phyloP scores from a whole-genome alignment of 2,113 vertebrate species.

The Tachycineta bicolor region DNA sequence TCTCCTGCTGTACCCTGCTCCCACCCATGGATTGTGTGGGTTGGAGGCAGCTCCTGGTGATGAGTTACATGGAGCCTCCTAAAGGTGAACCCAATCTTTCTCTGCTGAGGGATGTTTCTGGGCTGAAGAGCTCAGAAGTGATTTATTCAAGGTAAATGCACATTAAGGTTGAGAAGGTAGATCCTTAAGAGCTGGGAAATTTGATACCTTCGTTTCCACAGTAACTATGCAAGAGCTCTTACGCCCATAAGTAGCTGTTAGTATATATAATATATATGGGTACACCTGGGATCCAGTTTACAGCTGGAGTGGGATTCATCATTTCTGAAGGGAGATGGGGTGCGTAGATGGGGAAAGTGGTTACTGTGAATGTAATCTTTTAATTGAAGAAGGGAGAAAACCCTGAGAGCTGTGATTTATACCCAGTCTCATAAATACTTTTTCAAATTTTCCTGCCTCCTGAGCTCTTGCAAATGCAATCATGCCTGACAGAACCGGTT shows the following conservation, averaged over 20 bases:
- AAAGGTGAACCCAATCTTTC: neutral
- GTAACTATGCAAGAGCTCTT: conserved; percentile 47
- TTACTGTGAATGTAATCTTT: neutral
- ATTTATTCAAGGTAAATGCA: conserved; percentile 37
- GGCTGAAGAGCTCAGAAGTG: neutral
- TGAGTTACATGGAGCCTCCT: neutral
- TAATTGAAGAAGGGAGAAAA: conserved; percentile 21
- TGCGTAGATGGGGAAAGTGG: neutral
- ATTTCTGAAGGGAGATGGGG: neutral
- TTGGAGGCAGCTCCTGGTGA: neutral
- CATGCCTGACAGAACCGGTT: conserved; percentile 41
- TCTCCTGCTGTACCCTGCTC: neutral
- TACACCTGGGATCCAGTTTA: conserved; percentile 39
- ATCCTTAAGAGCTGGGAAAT: conserved; percentile 16
- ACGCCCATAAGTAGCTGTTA: conserved; percentile 33
- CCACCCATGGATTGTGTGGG: rapidly evolving
- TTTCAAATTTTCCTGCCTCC: conserved; percentile 57
- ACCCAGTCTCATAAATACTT: conserved; percentile 24
- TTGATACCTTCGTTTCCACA: conserved; percentile 57
- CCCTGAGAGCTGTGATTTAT: conserved; percentile 15
- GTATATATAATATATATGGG: conserved; percentile 5
- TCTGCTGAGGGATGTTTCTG: neutral
- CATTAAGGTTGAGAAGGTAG: neutral
- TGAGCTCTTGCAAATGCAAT: neutral
- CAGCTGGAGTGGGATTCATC: conserved; percentile 6